phyloP scores from a whole-genome alignment of 2,888 invertebrate species.

The Trachelus tabidus region DNA sequence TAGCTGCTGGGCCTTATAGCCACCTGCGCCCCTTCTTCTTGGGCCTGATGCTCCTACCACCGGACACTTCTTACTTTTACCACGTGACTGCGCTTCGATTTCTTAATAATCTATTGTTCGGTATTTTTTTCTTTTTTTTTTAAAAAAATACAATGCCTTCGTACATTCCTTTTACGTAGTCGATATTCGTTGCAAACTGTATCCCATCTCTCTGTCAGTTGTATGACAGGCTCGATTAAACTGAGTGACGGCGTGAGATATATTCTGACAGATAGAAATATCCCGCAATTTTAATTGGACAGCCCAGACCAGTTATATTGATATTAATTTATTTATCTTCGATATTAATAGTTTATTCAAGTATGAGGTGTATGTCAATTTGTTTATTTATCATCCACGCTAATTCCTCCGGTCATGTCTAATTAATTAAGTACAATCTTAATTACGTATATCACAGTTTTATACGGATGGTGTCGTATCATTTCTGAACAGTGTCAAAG shows the following conservation, averaged over 20 bases:
- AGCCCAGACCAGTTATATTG: background rate
- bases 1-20: background rate
- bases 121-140: background rate
- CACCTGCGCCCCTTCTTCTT: background rate
- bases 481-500: background rate
- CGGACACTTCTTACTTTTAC: conserved; percentile 4
- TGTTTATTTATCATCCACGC: background rate
- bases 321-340: background rate
- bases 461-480: background rate
- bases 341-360: background rate
- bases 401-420: background rate
- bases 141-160: background rate
- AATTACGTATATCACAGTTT: background rate
- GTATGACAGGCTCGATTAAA: background rate
- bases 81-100: conserved; percentile 14
- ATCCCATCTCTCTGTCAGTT: background rate
- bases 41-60: background rate
- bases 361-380: background rate
- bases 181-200: background rate
- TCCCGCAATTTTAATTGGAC: background rate
- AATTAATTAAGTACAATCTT: background rate
- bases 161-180: background rate
- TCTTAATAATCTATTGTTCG: background rate
- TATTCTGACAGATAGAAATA: background rate
- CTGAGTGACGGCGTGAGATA: background rate